A percentile compares a stretch with the other conserved stretches of the same genome.
phyloP scores from a whole-genome alignment of 2,113 vertebrate genomes.

The Dromiciops gliroides region DNA sequence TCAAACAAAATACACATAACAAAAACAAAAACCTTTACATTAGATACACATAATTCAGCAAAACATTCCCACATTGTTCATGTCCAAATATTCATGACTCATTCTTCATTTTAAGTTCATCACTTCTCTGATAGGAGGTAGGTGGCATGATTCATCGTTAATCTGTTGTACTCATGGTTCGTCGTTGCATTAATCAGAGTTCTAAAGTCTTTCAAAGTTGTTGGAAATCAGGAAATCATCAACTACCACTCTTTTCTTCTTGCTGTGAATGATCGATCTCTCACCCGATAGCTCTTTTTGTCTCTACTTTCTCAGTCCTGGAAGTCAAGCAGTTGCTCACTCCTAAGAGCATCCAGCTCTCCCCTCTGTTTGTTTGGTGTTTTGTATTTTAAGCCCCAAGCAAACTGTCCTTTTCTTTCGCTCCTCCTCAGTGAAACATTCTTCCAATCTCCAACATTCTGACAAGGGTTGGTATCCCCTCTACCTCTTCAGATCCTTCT shows the following conservation, averaged over 20 bases:
- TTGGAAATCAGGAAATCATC: background rate
- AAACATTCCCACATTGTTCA: background rate
- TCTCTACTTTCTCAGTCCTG: background rate
- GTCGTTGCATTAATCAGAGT: background rate
- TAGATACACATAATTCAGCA: background rate
- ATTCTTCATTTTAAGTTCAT: background rate
- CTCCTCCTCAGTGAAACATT: background rate
- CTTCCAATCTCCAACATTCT: background rate
- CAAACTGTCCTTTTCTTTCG: background rate
- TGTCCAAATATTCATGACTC: background rate
- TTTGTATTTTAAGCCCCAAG: background rate
- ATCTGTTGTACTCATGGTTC: background rate
- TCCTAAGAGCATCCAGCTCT: background rate
- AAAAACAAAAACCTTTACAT: background rate
- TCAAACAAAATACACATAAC: background rate
- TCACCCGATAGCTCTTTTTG: background rate
- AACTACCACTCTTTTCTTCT: background rate
- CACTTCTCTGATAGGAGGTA: background rate
- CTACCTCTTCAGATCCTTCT: background rate
- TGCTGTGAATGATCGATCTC: background rate
- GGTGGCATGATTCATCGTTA: background rate
- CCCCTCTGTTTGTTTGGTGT: background rate
- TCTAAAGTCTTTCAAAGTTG: background rate
- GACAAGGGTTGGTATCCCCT: background rate
- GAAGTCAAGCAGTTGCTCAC: background rate